A percentile compares a stretch with the other conserved stretches of the same genome.
Conservation (phyloP, 2,888 invertebrate species). For the Miltochrista miniata region DNA sequence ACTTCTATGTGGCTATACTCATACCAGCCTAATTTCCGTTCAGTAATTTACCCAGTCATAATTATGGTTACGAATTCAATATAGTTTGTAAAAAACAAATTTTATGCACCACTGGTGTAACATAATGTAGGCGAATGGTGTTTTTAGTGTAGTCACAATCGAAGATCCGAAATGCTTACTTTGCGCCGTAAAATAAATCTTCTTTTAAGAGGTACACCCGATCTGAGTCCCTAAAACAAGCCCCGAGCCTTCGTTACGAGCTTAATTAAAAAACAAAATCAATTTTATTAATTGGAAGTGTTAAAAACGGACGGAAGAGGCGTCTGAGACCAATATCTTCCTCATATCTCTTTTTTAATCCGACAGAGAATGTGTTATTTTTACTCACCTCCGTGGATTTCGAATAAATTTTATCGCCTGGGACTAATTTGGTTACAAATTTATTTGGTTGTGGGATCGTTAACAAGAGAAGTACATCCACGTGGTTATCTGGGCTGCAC, state of each 20-base stretch:
- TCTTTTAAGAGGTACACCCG: conserved; percentile 75
- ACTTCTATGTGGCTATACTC: conserved; percentile 34
- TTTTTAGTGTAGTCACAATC: conserved; percentile 54
- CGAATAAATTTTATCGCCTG: conserved; percentile 83
- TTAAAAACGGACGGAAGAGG: conserved; percentile 82
- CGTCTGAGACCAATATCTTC: conserved; percentile 72
- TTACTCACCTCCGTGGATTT: conserved; percentile 81
- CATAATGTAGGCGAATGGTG: conserved; percentile 60
- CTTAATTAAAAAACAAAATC: conserved; percentile 84
- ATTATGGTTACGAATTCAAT: conserved; percentile 53
- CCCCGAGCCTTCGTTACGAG: conserved; percentile 72
- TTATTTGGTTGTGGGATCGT: conserved; percentile 82
- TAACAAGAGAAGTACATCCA: conserved; percentile 80
- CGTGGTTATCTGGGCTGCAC: conserved; percentile 76
- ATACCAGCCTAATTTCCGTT: conserved; percentile 49
- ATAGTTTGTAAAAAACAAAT: conserved; percentile 62
- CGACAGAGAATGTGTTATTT: conserved; percentile 83
- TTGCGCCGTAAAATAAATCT: conserved; percentile 81
- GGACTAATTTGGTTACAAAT: conserved; percentile 84
- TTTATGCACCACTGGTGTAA: conserved; percentile 59
- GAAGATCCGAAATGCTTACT: conserved; percentile 67
- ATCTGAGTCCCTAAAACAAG: conserved; percentile 72
- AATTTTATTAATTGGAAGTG: conserved; percentile 84
- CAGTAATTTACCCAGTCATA: conserved; percentile 53
- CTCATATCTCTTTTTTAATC: conserved; percentile 82